These are phyloP conservation scores for Eristalis tenax DNA, from an alignment of 2,888 invertebrate genomes.

Conservation along the genomic window DNA sequence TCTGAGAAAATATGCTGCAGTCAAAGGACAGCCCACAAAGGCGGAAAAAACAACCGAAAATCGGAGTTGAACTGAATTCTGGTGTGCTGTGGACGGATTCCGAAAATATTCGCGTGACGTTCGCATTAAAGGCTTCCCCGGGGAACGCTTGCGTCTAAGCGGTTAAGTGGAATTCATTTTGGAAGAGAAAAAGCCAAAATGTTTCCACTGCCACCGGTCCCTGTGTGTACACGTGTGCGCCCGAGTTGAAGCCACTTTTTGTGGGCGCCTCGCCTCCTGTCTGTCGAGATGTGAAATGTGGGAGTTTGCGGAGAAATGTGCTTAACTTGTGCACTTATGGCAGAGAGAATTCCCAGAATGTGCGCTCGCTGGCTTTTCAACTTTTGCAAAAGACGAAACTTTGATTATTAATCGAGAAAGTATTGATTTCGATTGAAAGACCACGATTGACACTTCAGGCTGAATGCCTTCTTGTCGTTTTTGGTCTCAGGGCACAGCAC, in stretches of 20 bases:
- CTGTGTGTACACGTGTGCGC: neutral
- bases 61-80: constrained; percentile 5
- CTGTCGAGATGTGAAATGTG: neutral
- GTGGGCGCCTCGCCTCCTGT: neutral
- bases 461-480: neutral
- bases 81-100: constrained; percentile 45
- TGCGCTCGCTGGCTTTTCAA: constrained; percentile 23
- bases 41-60: neutral
- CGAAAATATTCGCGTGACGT: constrained; percentile 63
- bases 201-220: neutral
- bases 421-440: constrained; percentile 19
- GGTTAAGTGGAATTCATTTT: constrained; percentile 68
- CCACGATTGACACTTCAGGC: constrained; percentile 20
- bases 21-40: constrained; percentile 18
- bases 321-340: neutral
- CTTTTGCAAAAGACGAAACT: constrained; percentile 17
- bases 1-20: constrained; percentile 59
- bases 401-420: constrained; percentile 46
- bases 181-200: constrained; percentile 52
- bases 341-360: neutral
- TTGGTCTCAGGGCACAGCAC: neutral
- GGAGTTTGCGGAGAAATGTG: neutral
- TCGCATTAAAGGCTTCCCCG: constrained; percentile 58
- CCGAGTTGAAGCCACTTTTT: neutral
- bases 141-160: constrained; percentile 54